Evolutionary conservation across 2,797 vertebrate species (phyloP).

Genomic region (Tenualosa thibaudeaui): DNA sequence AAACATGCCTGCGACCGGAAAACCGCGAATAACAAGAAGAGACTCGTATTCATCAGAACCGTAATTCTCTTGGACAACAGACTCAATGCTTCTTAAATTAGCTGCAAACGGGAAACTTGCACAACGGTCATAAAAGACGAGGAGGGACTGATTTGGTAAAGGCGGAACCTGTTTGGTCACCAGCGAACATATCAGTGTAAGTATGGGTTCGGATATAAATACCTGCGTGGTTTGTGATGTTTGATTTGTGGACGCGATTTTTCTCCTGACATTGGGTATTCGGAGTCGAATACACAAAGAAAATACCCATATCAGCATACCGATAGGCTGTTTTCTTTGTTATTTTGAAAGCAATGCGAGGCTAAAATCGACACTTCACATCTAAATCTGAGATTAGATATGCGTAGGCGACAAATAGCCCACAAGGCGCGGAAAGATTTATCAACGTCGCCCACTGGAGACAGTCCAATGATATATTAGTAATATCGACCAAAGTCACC

Average conservation of each 20-base stretch:
- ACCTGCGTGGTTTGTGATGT: background rate
- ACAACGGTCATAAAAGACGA: background rate
- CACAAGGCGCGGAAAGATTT: conserved; percentile 10
- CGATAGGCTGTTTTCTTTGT: background rate
- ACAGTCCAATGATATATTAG: background rate
- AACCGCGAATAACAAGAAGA: conserved; percentile 18
- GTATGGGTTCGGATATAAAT: background rate
- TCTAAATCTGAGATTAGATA: background rate
- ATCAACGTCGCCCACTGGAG: background rate
- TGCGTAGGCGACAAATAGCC: conserved; percentile 9
- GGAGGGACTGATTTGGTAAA: background rate
- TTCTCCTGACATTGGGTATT: background rate
- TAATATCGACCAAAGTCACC: background rate
- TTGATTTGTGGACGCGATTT: background rate
- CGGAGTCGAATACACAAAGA: background rate
- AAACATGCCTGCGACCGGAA: background rate
- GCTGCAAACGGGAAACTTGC: conserved; percentile 6
- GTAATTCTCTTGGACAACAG: background rate
- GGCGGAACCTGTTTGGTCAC: background rate
- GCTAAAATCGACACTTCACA: background rate
- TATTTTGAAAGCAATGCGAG: background rate
- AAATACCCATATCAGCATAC: background rate
- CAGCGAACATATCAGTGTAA: conserved; percentile 12
- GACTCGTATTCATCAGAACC: background rate
- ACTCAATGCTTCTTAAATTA: conserved; percentile 8